Evolutionary conservation across 2,113 vertebrate genomes (phyloP), one percentile per base, ranked within the genome.

Genomic region (Copsychus sechellarum): DNA sequence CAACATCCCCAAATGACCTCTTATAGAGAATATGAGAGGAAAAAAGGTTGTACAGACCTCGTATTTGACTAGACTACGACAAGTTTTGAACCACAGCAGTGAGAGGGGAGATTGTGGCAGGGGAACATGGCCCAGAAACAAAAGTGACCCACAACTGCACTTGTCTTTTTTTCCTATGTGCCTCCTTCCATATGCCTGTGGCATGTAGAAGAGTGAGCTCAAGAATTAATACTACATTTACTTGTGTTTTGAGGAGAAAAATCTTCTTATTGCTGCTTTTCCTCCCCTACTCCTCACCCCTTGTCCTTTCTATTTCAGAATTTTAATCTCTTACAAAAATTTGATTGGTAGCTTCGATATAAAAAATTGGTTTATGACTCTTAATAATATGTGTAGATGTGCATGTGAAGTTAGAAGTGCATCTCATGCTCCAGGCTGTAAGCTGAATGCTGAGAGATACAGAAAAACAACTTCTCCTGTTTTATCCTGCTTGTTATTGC

Each of bases 241-340:
- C 12, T 64, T 73, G 18, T 71, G 31, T 25, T 90, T 43, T 21
- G 17, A 31, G 36, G 31, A 42, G 26, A 86, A 90, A 79, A 72
- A 2, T 29, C 34, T 72, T 73, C 29, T 34, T 81, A 17, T n/a
- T 73, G 28, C 26, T 88, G 1, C 22, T 83, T 61, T 29, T 12
- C 21, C 45, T 34, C 10, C 2, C 2, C 1, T 20, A 7, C 5
- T 36, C 33, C 25, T 8, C 2, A 2, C 0, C 5, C 5, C 13
- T 11, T 16, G 8, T 11, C 28, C 25, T 18, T 6, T 28, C 28
- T 66, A 4, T 58, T 95, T 43, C 48, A 71, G 69, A 78, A 72
- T 71, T 83, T 67, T 73, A 57, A 67, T 78, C 62, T 48, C 62
- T 36, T 88, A 67, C 36, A 84, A 79, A 22, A 70, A 65, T 79